Evolutionary conservation across 2,888 invertebrate genomes (phyloP), one percentile per base, ranked within the genome.

Genomic region (Philopedon plagiatum): DNA sequence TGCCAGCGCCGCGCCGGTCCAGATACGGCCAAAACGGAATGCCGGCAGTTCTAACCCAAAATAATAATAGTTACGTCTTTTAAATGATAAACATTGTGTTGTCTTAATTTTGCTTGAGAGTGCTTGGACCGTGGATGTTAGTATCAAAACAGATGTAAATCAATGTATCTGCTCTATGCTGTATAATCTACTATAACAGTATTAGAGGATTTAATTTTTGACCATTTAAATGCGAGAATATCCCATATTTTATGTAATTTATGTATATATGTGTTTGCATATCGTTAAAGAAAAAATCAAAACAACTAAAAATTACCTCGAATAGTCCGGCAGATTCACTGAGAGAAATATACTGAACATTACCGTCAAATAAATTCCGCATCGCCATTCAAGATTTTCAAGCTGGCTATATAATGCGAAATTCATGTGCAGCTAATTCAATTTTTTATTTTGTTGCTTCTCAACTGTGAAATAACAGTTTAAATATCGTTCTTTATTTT

Each of bases 401-500:
- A 23, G 49, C 54, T 68, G 68, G 23, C 68, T 56, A 29, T 68
- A 61, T 61, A 61, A 61, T 29, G 51, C 19, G 23, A 44, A 41
- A 51, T 67, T 60, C 67, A 67, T 60, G 41, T 29, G 61, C 67
- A 61, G 39, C 68, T 68, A 68, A 68, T 68, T 68, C 68, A 68
- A 58, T 54, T 68, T 61, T 68, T 68, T 68, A 67, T 61, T 68
- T 68, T 34, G 51, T 26, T 54, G 32, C 68, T 54, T 54, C 54
- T 61, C 57, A 54, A 32, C 54, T 29, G 29, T 29, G 56, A 54
- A 56, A 56, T 54, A 39, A 65, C 44, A 44, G 23, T 57, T 65
- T 56, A 29, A 65, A 56, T 26, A 39, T 54, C 8, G 23, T 44
- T 9, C 18, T 65, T 58, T 58, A 58, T 58, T 41, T 26, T 15